Base-by-base conservation (phyloP, 2,888 invertebrate genomes). In the Ormyrus thymus region DNA sequence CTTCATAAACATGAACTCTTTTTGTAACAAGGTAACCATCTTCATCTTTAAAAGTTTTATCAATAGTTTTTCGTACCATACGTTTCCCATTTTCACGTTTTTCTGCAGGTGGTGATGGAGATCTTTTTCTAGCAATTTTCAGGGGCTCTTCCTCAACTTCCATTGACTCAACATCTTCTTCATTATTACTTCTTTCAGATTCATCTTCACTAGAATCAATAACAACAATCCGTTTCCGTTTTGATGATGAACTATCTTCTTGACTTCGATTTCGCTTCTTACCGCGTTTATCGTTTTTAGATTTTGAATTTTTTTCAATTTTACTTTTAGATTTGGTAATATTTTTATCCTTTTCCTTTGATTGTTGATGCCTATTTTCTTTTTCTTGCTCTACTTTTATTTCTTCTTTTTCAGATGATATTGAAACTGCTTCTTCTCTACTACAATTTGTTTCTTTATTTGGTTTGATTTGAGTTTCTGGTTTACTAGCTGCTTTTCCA, bases 11-110 rank as follows among this genome's bases (percentile, higher is more conserved):
- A 51, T 87, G 86, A 11, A 86, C 87, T 76, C 90, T 90, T 74
- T 87, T 89, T 6, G 90, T 90, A 11, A 89, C 86, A 55, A 88
- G 75, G 78, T 82, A 90, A n/a, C 90, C 91, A 74, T 90, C 89
- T 51, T 90, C 90, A 78, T 90, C 89, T 48, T 83, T 81, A 61
- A 84, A 87, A 6, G 86, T 87, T 81, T 86, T 86, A 73, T 88
- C 89, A 4, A 88, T 83, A 10, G 84, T 77, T 83, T 89, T 90
- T 9, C 89, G 82, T 13, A 88, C 84, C 81, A 88, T 89, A 7
- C 87, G 85, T 81, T 87, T 90, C 0, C 87, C 87, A 66, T 83
- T 83, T 76, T 84, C 82, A 7, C 74, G 53, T 75, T 82, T 83
- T n/a, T 83, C 75, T 72, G 80, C 79, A n/a, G 88, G 86, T 1